phyloP scores from a whole-genome alignment of 2,113 vertebrate genomes.

The Pipra filicauda region DNA sequence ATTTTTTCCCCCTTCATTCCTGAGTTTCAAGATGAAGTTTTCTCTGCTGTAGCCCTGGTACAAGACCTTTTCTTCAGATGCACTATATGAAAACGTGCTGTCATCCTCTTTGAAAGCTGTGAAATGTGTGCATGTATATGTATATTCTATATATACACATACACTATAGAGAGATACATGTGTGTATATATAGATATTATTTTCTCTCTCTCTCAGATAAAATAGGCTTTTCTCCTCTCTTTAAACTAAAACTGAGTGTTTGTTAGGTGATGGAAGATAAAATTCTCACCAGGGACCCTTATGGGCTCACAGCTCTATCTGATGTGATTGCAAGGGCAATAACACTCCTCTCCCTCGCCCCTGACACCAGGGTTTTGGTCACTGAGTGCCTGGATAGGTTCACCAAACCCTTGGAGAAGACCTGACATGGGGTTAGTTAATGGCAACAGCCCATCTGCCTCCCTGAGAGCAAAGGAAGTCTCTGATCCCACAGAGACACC shows the following conservation, averaged over 20 bases:
- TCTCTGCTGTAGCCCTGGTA: neutral
- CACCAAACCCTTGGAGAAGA: neutral
- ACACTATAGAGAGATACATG: neutral
- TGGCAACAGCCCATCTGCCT: neutral
- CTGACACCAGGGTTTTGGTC: neutral
- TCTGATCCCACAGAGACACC: neutral
- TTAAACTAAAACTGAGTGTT: neutral
- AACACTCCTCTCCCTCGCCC: neutral
- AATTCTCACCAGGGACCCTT: neutral
- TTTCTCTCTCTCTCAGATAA: neutral
- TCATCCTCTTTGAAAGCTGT: neutral
- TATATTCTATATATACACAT: neutral
- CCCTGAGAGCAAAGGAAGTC: neutral
- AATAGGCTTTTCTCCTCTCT: neutral
- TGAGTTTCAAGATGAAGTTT: neutral
- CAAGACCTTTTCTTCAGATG: neutral
- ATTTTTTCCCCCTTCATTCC: neutral
- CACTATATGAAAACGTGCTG: neutral
- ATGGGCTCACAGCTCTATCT: neutral
- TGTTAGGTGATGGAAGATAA: neutral
- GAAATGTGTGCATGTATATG: neutral
- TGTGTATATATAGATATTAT: neutral
- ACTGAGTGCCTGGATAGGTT: rapidly evolving
- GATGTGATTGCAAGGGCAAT: neutral
- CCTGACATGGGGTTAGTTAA: neutral